Conservation (phyloP, 2,797 vertebrate species). For the Tinamus major region DNA sequence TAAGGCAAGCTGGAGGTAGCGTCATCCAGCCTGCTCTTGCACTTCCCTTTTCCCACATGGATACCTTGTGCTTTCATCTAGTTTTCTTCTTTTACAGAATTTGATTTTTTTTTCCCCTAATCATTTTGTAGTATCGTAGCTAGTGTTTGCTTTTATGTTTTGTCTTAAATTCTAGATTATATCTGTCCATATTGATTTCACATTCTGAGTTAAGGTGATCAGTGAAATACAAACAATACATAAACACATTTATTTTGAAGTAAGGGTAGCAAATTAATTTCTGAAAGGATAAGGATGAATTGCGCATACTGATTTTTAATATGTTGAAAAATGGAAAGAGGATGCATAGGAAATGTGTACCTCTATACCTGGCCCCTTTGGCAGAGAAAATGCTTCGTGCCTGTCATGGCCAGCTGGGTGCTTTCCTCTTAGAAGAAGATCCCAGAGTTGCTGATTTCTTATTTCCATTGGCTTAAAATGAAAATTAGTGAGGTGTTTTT, state of each 20-base stretch:
- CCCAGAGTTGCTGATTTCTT: constrained; percentile 14
- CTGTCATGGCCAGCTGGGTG: not conserved
- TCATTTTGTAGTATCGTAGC: not conserved
- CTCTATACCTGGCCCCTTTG: not conserved
- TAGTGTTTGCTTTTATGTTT: not conserved
- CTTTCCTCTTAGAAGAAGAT: not conserved
- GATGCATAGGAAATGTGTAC: not conserved
- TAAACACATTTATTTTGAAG: not conserved
- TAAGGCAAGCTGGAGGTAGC: not conserved
- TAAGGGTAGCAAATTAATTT: not conserved
- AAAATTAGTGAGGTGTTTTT: not conserved
- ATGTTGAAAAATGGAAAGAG: not conserved
- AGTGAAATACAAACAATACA: not conserved
- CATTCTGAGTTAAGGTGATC: not conserved
- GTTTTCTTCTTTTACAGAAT: not conserved
- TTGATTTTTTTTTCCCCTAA: not conserved
- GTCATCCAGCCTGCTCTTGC: not conserved
- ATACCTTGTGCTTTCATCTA: constrained; percentile 33
- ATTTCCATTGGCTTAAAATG: not conserved
- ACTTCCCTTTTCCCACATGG: not conserved
- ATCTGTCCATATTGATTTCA: not conserved
- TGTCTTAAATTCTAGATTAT: not conserved
- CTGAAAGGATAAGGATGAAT: not conserved
- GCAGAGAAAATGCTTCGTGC: not conserved
- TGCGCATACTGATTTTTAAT: not conserved